phyloP scores from a whole-genome alignment of 2,888 invertebrate genomes.

The Agrochola lychnidis region DNA sequence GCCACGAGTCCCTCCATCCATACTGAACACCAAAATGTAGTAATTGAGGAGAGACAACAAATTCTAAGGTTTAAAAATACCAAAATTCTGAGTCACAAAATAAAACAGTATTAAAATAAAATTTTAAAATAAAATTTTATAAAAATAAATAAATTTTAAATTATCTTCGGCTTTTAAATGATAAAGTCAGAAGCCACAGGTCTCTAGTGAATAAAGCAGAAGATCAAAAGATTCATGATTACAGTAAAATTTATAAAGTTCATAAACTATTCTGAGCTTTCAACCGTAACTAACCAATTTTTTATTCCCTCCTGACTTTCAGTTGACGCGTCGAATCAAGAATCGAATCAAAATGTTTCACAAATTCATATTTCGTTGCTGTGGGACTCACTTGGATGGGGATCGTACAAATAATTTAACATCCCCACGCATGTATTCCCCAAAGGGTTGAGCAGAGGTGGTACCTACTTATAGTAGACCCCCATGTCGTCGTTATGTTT shows the following conservation, averaged over 20 bases:
- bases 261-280: conserved; percentile 29
- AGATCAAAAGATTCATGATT: conserved; percentile 21
- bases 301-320: conserved; percentile 39
- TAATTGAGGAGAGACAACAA: not conserved
- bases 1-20: too few relatives aligned
- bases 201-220: conserved; percentile 17
- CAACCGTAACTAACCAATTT: conserved; percentile 23
- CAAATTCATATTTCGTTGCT: conserved; percentile 6
- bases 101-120: too few relatives aligned
- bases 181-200: not conserved
- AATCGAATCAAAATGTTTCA: conserved; percentile 34
- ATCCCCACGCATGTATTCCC: not conserved
- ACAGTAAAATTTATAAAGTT: conserved; percentile 39
- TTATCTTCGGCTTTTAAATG: conserved; percentile 20
- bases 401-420: not conserved
- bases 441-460: not conserved
- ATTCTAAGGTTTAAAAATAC: not conserved
- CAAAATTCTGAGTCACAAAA: not conserved
- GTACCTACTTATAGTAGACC: not conserved
- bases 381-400: not conserved
- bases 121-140: too few relatives aligned
- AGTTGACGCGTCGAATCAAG: conserved; percentile 22
- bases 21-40: too few relatives aligned
- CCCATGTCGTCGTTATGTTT: not conserved
- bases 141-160: too few relatives aligned